phyloP scores from a whole-genome alignment of 2,888 invertebrate genomes.

The Trissolcus brochymenae region DNA sequence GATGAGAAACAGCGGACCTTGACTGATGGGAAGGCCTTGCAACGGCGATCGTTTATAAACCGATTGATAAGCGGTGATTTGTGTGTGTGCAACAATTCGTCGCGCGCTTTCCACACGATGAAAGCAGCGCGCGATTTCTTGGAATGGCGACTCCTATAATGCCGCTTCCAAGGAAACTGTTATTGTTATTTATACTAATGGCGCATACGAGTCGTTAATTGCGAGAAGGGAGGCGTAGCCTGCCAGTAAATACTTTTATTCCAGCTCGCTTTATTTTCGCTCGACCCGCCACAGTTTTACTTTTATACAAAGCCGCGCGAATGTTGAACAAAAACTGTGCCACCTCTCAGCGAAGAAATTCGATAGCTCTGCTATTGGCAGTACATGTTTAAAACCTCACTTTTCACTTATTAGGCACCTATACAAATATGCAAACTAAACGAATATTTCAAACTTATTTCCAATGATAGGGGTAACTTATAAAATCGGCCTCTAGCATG shows the following conservation, averaged over 20 bases:
- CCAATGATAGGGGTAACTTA: no score
- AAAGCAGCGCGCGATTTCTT: constrained; percentile 53
- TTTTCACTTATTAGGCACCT: no score
- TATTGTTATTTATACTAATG: constrained; percentile 60
- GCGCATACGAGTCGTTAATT: constrained; percentile 56
- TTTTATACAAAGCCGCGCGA: constrained; percentile 9
- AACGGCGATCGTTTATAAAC: background rate
- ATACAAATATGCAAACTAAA: no score
- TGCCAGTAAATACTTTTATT: constrained; percentile 48
- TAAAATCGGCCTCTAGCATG: no score
- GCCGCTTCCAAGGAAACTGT: constrained; percentile 59
- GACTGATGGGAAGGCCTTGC: no score
- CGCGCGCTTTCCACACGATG: constrained; percentile 44
- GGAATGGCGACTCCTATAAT: constrained; percentile 64
- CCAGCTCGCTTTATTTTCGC: constrained; percentile 36
- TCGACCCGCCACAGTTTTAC: constrained; percentile 9
- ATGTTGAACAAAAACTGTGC: no score
- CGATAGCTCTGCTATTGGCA: no score
- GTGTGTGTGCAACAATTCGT: constrained; percentile 64
- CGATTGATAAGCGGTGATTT: constrained; percentile 57
- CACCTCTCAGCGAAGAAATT: no score
- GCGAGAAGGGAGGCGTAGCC: constrained; percentile 54
- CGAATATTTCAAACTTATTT: no score
- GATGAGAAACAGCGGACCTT: no score
- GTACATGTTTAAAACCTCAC: no score